Evolutionary conservation across 2,113 vertebrate species (phyloP).

Genomic region (Amazona guildingii): DNA sequence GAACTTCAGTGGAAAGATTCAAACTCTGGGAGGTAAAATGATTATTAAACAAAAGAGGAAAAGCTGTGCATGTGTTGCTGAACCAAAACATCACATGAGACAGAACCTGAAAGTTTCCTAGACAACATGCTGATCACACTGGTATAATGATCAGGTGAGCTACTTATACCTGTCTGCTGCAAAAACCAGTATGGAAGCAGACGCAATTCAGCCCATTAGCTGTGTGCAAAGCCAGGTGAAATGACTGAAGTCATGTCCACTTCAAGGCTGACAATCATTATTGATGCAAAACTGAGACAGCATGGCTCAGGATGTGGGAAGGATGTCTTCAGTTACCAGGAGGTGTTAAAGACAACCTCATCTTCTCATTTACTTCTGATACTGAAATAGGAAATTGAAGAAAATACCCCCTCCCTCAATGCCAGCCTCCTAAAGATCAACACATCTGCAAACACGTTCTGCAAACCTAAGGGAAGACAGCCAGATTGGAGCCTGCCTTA

Average conservation of each 20-base stretch:
- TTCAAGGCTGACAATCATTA: not conserved
- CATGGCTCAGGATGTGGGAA: not conserved
- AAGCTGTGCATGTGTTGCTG: not conserved
- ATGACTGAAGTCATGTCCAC: not conserved
- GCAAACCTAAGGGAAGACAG: constrained; percentile 60
- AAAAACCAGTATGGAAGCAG: not conserved
- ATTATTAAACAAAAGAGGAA: not conserved
- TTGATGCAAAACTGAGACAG: not conserved
- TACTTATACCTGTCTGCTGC: not conserved
- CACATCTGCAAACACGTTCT: constrained; percentile 65
- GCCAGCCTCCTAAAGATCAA: not conserved
- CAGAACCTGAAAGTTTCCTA: not conserved
- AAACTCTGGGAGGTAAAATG: not conserved
- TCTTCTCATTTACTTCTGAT: not conserved
- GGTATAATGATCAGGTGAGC: not conserved
- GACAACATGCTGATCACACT: not conserved
- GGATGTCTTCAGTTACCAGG: not conserved
- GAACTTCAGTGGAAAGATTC: not conserved
- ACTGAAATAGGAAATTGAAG: not conserved
- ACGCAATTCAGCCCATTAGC: not conserved
- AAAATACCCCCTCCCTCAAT: not conserved
- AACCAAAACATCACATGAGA: not conserved
- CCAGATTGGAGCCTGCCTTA: constrained; percentile 70
- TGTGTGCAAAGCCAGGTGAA: not conserved
- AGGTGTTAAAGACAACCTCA: not conserved